Evolutionary conservation across 2,113 vertebrate species (phyloP), one percentile per base, ranked within the genome.

Genomic region (Oplegnathus fasciatus): DNA sequence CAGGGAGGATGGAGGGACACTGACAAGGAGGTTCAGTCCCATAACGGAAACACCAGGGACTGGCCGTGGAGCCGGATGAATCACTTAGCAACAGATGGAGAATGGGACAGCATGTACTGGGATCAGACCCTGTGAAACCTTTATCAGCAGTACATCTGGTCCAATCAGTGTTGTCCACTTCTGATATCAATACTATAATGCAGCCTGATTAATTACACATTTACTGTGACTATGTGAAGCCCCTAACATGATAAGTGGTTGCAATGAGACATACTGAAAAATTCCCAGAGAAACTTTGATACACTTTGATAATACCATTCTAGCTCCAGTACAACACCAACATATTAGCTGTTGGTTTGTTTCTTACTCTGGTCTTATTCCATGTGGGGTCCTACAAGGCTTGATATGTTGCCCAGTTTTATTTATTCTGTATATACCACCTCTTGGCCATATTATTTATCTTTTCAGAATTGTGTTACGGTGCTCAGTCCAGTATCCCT

Each of bases 71-170:
- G 37, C 58, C 5, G 14, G 34, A 66, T n/a, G 9, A 69, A 86
- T 82, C 65, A 73, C 65, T 69, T 69, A 67, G 28, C 44, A 75
- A 72, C 55, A 78, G 28, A 54, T 64, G 62, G 30, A 55, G 24
- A 74, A 5, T n/a, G 10, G 62, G 40, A 80, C 52, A 66, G 54
- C 2, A 10, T 48, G 70, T 68, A 18, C 69, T n/a, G 70, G 32
- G 40, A 37, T 65, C 52, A 57, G 17, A 40, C 18, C 28, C 28
- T 50, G 24, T 62, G 46, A 4, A 34, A 50, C 14, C 30, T 42
- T 28, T 52, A 9, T 66, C 32, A 20, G 44, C 10, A 11, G 20
- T 6, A 55, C 20, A 75, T 58, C 40, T 60, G 24, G 28, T 75
- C 40, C 13, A 32, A 11, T 73, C 61, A 57, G 15, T n/a, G 28